Base-by-base conservation (phyloP, 2,113 vertebrate genomes). In the Ia io region DNA sequence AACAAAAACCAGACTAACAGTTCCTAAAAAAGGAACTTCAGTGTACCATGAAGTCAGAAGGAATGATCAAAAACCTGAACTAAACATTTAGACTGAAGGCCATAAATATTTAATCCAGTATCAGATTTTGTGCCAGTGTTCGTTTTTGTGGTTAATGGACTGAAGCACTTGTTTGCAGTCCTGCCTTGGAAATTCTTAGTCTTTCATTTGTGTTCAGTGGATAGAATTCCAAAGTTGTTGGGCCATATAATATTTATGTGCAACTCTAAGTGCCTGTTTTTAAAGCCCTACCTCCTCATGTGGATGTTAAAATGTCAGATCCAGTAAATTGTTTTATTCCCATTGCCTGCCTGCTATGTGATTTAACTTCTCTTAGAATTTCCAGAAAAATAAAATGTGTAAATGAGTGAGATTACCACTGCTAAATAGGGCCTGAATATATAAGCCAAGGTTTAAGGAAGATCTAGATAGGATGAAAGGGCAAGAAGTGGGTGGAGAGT, bases 371-470 rank as follows among this genome's bases (percentile, higher is more conserved):
- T 90, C 22, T 92, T 80, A 84, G 47, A 92, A 51, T 88, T 95
- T 95, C 30, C 23, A 76, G 80, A 84, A 93, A 97, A 96, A 80
- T 59, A 82, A 93, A 94, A 79, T 67, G 10, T 80, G 74, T 87
- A 96, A 93, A 65, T 90, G 40, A 63, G 51, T 91, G 77, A 82
- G 40, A 83, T 88, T 88, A 30, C 16, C 35, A 90, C 18, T 35
- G 63, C 25, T 10, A 95, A 92, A 65, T 49, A 71, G 37, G 32
- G 17, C 32, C n/a, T 76, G 6, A 40, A 13, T 63, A 59, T 32
- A 56, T 37, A 86, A 73, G 22, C 9, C 40, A 88, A 88, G n/a
- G 32, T 93, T 69, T 53, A 95, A 84, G 71, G 65, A 90, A 92
- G 53, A 82, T 2, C 40, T 63, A 70, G 22, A 84, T 42, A 74